Evolutionary conservation across 2,113 vertebrate genomes (phyloP), one percentile per base, ranked within the genome.

Genomic region (Catagonus wagneri): DNA sequence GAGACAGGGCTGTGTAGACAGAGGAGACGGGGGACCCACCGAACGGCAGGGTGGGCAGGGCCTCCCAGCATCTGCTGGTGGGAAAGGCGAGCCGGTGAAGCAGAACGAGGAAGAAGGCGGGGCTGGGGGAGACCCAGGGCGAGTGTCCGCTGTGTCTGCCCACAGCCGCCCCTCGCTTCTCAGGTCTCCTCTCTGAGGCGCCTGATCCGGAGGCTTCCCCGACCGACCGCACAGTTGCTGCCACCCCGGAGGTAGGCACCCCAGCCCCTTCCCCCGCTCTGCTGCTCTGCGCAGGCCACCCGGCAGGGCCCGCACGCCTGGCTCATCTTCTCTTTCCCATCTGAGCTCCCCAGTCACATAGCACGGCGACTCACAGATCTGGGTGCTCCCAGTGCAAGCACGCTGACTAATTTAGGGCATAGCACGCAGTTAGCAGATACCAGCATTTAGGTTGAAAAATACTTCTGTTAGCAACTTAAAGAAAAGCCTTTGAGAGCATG

Each of bases 281-380:
- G 1, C 22, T 22, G 19, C 9, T 23, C 92, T 3, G 8, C 2
- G 39, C 27, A 60, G 13, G 22, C 15, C 7, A 2, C 11, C n/a
- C 19, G 39, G 52, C 8, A 9, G 14, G 61, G 20, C 25, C 3
- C 6, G 0, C 5, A 16, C 0, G 17, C 56, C 0, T 16, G 1
- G 16, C 1, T 13, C 1, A 2, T 4, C 0, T 2, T 3, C 63
- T 89, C 60, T 50, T 13, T 39, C 27, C 23, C 36, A 11, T 3
- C 1, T 3, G 36, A 10, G 22, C 32, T 17, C 13, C 58, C 8
- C 0, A 4, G 63, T 11, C 23, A 23, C 36, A 0, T 3, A 20
- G 68, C 34, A 9, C 1, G 3, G 3, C 0, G 3, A 11, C 12
- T 32, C n/a, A 0, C 10, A 11, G 11, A 5, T 32, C 9, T 12